Conservation (phyloP, 2,888 invertebrate genomes). For the Meganola albula region DNA sequence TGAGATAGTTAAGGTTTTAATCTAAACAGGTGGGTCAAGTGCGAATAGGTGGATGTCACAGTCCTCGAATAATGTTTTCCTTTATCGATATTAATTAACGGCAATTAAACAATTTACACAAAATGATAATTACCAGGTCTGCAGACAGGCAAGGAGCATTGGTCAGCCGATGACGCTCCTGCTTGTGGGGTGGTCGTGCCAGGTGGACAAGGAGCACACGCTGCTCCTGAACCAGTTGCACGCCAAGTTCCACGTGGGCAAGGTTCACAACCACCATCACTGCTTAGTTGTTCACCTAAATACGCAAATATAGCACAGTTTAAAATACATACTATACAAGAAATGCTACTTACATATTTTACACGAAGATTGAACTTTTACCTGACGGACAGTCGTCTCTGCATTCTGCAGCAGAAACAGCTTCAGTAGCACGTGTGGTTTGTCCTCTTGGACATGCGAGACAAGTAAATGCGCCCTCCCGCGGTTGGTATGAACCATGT, state of each 20-base stretch:
- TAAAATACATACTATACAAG: too few relatives aligned
- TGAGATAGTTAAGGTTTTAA: too few relatives aligned
- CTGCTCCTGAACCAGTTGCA: constrained; percentile 90
- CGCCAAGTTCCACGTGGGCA: constrained; percentile 94
- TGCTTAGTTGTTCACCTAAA: constrained; percentile 86
- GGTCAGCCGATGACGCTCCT: constrained; percentile 90
- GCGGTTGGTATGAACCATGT: constrained; percentile 94
- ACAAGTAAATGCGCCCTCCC: constrained; percentile 93
- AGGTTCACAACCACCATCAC: constrained; percentile 93
- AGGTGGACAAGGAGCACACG: constrained; percentile 91
- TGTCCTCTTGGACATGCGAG: constrained; percentile 92
- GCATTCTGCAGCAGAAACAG: constrained; percentile 91
- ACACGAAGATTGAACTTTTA: constrained; percentile 32
- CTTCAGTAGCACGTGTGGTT: constrained; percentile 93
- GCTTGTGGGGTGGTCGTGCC: constrained; percentile 93
- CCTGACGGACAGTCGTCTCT: constrained; percentile 91
- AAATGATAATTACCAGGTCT: constrained; percentile 74
- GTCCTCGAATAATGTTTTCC: too few relatives aligned
- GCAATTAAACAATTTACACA: too few relatives aligned
- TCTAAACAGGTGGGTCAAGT: too few relatives aligned
- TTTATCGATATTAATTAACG: too few relatives aligned
- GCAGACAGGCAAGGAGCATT: constrained; percentile 95
- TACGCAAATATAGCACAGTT: too few relatives aligned
- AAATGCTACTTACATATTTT: neutral
- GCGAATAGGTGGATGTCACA: too few relatives aligned